A percentile compares a stretch with the other conserved stretches of the same genome.
Evolutionary conservation across 2,113 vertebrate genomes (phyloP).

Genomic region (Varanus komodoensis): DNA sequence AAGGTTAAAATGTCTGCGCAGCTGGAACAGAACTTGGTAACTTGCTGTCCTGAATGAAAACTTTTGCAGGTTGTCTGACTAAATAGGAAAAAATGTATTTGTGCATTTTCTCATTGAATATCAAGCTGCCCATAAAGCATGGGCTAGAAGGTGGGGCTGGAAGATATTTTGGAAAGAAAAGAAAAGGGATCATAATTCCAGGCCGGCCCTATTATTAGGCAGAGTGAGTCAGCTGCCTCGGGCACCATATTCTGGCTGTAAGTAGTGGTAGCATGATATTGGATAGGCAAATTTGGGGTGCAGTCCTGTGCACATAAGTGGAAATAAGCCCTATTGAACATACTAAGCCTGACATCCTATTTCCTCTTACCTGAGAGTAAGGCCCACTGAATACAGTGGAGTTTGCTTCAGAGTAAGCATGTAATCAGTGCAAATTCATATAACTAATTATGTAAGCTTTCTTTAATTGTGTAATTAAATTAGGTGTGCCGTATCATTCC

Average conservation of each 20-base stretch:
- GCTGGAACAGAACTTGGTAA: not conserved
- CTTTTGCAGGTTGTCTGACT: not conserved
- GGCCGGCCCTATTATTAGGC: too few relatives aligned
- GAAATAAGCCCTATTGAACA: not conserved
- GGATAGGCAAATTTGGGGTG: not conserved
- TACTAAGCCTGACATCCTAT: not conserved
- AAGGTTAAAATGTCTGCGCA: not conserved
- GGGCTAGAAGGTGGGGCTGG: not conserved
- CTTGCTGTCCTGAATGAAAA: not conserved
- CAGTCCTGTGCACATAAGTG: not conserved
- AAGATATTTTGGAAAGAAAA: not conserved
- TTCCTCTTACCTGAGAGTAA: not conserved
- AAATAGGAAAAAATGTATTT: slow-evolving; percentile 17
- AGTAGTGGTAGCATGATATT: not conserved
- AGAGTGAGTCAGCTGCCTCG: not conserved
- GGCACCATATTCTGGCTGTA: not conserved
- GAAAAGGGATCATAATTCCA: not conserved
- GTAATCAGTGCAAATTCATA: not conserved
- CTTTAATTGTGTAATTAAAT: not conserved
- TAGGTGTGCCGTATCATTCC: not conserved
- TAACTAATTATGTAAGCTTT: not conserved
- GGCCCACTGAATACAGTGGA: not conserved
- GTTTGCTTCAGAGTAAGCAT: not conserved
- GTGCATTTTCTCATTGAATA: slow-evolving; percentile 1
- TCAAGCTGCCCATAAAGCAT: not conserved